These are phyloP conservation scores for Drosophila colorata DNA, from an alignment of 2,888 invertebrate genomes.

Conservation along the genomic window DNA sequence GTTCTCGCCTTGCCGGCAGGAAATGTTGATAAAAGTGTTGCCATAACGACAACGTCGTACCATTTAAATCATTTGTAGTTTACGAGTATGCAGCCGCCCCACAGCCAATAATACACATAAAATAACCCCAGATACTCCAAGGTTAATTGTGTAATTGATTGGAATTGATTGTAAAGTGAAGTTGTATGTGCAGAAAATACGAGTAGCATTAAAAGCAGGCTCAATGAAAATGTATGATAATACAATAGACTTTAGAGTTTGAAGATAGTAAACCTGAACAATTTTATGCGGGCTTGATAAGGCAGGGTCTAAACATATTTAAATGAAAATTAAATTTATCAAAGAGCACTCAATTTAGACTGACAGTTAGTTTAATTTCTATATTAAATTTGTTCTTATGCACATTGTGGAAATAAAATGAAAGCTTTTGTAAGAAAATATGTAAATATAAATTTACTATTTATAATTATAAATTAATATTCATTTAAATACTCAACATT, in stretches of 20 bases:
- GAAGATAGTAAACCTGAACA: no score
- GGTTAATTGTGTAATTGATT: constrained; percentile 43
- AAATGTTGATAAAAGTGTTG: constrained; percentile 69
- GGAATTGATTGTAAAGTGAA: constrained; percentile 2
- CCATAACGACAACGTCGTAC: constrained; percentile 51
- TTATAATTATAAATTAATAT: no score
- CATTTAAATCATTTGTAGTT: constrained; percentile 69
- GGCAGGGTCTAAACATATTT: no score
- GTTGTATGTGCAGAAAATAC: background rate
- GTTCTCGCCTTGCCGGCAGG: constrained; percentile 49
- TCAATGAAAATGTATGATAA: background rate
- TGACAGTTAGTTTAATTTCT: no score
- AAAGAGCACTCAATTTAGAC: no score
- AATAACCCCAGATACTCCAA: constrained; percentile 5
- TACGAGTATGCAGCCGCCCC: constrained; percentile 12
- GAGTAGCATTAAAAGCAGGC: background rate
- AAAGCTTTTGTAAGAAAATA: no score
- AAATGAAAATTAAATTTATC: no score
- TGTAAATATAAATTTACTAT: no score
- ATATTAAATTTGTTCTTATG: no score
- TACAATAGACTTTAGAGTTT: background rate
- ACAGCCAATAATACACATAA: background rate
- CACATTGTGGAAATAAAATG: no score
- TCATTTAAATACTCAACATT: no score
- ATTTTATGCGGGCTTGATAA: background rate